phyloP scores from a whole-genome alignment of 2,113 vertebrate genomes.

The Lichenostomus cassidix region DNA sequence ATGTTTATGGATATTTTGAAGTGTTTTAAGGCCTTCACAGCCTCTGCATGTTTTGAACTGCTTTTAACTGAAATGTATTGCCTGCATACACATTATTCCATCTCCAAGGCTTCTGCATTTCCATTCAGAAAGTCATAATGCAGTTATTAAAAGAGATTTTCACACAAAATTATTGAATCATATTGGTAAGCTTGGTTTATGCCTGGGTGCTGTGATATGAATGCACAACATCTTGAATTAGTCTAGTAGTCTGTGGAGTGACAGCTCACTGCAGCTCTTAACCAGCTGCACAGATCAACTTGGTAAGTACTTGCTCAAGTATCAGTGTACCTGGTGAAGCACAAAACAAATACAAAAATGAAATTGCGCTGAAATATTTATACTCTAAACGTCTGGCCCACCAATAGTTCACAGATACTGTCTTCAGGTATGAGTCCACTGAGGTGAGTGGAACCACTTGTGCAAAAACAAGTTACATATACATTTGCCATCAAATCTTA shows the following conservation, averaged over 20 bases:
- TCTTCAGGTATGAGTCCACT: background rate
- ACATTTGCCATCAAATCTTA: background rate
- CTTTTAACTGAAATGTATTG: background rate
- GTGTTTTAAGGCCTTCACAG: background rate
- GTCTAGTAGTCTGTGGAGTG: background rate
- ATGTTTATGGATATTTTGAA: background rate
- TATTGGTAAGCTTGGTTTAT: background rate
- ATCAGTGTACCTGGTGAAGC: background rate
- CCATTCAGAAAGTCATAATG: slow-evolving; percentile 5
- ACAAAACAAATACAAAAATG: background rate
- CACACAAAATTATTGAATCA: background rate
- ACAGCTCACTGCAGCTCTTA: background rate
- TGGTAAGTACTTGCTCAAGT: background rate
- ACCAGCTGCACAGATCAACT: background rate
- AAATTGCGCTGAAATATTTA: background rate
- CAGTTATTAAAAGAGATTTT: slow-evolving; percentile 27
- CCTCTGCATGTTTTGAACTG: background rate
- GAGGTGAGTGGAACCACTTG: background rate
- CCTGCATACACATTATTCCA: background rate
- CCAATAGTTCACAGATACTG: background rate
- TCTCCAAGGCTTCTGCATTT: background rate
- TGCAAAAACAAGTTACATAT: background rate
- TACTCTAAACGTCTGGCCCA: background rate
- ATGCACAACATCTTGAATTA: background rate
- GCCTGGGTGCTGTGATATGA: background rate